A percentile compares a stretch with the other conserved stretches of the same genome.
These are phyloP conservation scores for Automeris io DNA, from an alignment of 2,888 invertebrate species.

Conservation along the genomic window DNA sequence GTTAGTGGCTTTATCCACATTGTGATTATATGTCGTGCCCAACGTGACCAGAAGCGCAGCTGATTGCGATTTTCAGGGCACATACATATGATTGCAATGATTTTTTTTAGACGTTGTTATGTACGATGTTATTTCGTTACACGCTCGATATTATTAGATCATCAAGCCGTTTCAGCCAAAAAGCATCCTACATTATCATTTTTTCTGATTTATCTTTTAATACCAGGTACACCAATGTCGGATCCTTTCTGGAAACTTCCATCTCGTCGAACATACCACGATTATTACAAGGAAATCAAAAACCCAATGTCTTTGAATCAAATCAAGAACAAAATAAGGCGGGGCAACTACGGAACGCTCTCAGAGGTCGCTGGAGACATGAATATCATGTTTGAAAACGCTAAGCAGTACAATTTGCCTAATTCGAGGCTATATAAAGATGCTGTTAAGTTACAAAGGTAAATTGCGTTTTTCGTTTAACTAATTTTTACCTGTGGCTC, in stretches of 20 bases:
- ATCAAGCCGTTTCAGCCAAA: too few relatives aligned
- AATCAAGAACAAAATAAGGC: constrained; percentile 89
- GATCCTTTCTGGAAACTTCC: constrained; percentile 97
- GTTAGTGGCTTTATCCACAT: too few relatives aligned
- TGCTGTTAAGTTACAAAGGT: constrained; percentile 89
- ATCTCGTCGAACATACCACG: constrained; percentile 93
- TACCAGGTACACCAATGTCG: constrained; percentile 85
- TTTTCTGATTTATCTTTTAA: constrained; percentile 1
- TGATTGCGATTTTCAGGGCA: too few relatives aligned
- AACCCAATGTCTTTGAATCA: constrained; percentile 96
- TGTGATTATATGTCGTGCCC: too few relatives aligned
- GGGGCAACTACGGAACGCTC: constrained; percentile 88
- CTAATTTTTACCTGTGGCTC: neutral
- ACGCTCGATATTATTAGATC: too few relatives aligned
- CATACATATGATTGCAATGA: too few relatives aligned
- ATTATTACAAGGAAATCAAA: constrained; percentile 98
- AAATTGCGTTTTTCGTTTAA: constrained; percentile 6
- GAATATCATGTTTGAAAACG: constrained; percentile 98
- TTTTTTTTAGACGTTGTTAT: too few relatives aligned
- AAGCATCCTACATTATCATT: too few relatives aligned
- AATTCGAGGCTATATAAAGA: constrained; percentile 89
- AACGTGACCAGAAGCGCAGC: too few relatives aligned
- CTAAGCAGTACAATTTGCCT: constrained; percentile 89
- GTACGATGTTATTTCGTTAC: too few relatives aligned
- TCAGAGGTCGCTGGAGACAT: constrained; percentile 95